Evolutionary conservation across 2,888 invertebrate genomes (phyloP).

Genomic region (Drosophila macrospina): DNA sequence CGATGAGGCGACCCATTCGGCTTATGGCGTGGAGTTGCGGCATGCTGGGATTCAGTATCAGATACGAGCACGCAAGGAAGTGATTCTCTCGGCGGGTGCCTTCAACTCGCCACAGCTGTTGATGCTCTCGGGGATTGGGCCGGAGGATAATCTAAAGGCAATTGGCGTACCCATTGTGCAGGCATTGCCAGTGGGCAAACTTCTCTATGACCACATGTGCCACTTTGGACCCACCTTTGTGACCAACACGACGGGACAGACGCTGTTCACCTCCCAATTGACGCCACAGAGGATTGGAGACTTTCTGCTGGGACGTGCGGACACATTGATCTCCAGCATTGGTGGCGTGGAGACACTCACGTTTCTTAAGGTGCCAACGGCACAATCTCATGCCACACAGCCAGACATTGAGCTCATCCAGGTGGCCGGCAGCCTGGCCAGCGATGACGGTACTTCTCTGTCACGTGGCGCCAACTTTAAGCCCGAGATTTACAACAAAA

Average conservation of each 20-base stretch:
- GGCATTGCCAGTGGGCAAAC: conserved; percentile 89
- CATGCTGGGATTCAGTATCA: conserved; percentile 86
- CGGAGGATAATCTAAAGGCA: conserved; percentile 86
- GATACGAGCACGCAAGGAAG: conserved; percentile 90
- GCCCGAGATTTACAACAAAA: conserved; percentile 86
- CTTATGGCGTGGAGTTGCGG: conserved; percentile 89
- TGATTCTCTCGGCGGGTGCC: conserved; percentile 94
- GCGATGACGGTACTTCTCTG: conserved; percentile 87
- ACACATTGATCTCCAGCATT: conserved; percentile 86
- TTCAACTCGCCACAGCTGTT: conserved; percentile 95
- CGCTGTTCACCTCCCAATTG: conserved; percentile 57
- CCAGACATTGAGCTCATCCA: conserved; percentile 90
- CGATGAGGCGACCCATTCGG: conserved; percentile 87
- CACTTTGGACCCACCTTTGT: conserved; percentile 84
- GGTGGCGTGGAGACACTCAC: conserved; percentile 90
- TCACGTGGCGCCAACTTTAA: conserved; percentile 87
- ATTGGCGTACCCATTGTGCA: conserved; percentile 87
- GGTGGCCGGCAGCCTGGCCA: conserved; percentile 88
- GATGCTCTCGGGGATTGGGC: conserved; percentile 92
- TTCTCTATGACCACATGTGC: conserved; percentile 87
- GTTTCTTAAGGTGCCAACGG: conserved; percentile 87
- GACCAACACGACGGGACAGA: conserved; percentile 81
- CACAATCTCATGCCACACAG: conserved; percentile 87
- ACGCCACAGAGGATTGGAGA: conserved; percentile 51
- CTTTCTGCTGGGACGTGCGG: conserved; percentile 73